These are phyloP conservation scores for Riptortus pedestris DNA, from an alignment of 1,140 invertebrate genomes.

Conservation along the genomic window DNA sequence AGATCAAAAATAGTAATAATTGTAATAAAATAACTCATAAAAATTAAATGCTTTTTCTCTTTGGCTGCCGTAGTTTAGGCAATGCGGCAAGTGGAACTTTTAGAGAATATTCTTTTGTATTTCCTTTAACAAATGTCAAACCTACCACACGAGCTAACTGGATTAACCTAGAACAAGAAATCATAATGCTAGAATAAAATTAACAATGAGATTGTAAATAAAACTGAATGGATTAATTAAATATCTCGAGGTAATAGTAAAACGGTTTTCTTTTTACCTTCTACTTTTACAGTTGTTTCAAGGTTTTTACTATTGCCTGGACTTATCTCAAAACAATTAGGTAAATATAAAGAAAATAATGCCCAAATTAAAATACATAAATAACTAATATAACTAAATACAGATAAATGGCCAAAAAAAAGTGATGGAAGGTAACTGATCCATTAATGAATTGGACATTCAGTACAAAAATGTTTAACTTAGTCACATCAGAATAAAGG, in stretches of 20 bases:
- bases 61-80: neutral
- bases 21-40: too few relatives aligned
- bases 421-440: too few relatives aligned
- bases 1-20: too few relatives aligned
- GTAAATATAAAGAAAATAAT: too few relatives aligned
- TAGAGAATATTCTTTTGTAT: neutral
- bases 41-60: too few relatives aligned
- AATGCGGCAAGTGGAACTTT: neutral
- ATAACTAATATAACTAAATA: too few relatives aligned
- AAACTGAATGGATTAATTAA: neutral
- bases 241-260: neutral
- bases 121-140: neutral
- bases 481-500: too few relatives aligned
- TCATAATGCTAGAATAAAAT: neutral
- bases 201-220: neutral
- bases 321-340: neutral
- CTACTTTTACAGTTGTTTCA: neutral
- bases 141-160: conserved; percentile 2
- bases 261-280: neutral
- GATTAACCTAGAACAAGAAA: neutral
- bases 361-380: too few relatives aligned
- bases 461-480: too few relatives aligned
- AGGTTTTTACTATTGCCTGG: neutral
- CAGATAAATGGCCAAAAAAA: too few relatives aligned
- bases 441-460: too few relatives aligned